Percentiles rank a stretch among this genome's conserved stretches.
Evolutionary conservation across 2,797 vertebrate genomes (phyloP).

Genomic region (Hypotaenidia okinawae): DNA sequence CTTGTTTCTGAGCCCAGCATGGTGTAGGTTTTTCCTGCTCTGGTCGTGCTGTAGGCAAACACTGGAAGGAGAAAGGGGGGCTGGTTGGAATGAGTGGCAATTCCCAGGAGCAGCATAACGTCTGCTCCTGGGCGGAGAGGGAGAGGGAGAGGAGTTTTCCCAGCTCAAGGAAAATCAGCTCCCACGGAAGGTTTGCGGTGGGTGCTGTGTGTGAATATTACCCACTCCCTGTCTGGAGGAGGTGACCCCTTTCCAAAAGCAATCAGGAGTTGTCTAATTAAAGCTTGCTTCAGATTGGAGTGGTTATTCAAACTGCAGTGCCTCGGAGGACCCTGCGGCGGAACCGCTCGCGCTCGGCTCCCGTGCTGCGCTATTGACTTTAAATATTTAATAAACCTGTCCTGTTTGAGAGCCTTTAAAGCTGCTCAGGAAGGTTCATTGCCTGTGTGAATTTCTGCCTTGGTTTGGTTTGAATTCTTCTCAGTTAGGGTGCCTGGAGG

Average conservation of each 20-base stretch:
- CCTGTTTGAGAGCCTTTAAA: not conserved
- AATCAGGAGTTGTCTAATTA: not conserved
- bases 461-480: not conserved
- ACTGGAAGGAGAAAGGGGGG: constrained; percentile 48
- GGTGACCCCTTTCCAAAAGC: not conserved
- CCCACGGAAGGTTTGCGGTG: not conserved
- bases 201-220: not conserved
- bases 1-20: constrained; percentile 74
- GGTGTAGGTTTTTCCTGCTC: constrained; percentile 78
- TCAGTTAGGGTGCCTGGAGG: constrained; percentile 16
- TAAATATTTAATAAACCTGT: constrained; percentile 4
- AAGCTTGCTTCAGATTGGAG: not conserved
- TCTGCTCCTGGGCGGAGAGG: not conserved
- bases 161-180: too few relatives aligned
- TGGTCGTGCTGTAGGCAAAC: constrained; percentile 76
- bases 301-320: not conserved
- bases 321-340: not conserved
- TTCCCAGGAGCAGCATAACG: rapidly evolving
- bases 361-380: not conserved
- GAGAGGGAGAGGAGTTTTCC: too few relatives aligned
- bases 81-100: rapidly evolving
- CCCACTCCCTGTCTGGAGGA: rapidly evolving
- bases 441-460: not conserved
- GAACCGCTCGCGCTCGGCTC: rapidly evolving
- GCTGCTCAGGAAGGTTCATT: not conserved